These are phyloP conservation scores for Buphagus erythrorhynchus DNA, from an alignment of 2,797 vertebrate genomes.

Conservation along the genomic window DNA sequence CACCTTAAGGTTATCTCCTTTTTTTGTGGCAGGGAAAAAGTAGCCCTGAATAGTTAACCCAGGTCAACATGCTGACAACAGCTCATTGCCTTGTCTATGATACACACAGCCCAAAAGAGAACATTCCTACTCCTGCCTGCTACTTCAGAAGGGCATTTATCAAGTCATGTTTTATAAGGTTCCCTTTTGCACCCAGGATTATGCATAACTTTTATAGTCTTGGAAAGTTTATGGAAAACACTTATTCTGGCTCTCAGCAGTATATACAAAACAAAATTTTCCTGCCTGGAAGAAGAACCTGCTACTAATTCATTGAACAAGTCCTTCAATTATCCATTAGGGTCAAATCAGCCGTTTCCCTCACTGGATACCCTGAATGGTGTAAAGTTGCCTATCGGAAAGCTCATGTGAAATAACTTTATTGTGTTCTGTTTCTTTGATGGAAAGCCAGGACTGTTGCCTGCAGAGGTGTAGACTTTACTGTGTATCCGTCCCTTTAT, in stretches of 20 bases:
- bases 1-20: background rate
- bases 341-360: background rate
- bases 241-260: background rate
- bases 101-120: accelerated
- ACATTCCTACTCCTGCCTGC: background rate
- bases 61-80: background rate
- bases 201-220: background rate
- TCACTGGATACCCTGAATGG: background rate
- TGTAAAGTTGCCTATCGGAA: background rate
- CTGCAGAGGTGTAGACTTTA: background rate
- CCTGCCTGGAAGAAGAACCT: background rate
- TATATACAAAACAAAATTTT: background rate
- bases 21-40: background rate
- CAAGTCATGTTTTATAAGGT: background rate
- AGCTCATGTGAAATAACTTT: background rate
- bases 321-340: background rate
- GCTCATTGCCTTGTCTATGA: background rate
- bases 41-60: background rate
- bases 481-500: background rate
- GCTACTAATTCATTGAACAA: background rate
- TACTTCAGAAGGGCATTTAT: background rate
- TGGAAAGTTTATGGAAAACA: background rate
- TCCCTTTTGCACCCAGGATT: background rate
- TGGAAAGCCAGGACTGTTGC: background rate
- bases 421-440: background rate